Percentiles rank a stretch among this genome's conserved stretches.
These are phyloP conservation scores for Acromyrmex charruanus DNA, from an alignment of 1,140 invertebrate genomes.

Conservation along the genomic window DNA sequence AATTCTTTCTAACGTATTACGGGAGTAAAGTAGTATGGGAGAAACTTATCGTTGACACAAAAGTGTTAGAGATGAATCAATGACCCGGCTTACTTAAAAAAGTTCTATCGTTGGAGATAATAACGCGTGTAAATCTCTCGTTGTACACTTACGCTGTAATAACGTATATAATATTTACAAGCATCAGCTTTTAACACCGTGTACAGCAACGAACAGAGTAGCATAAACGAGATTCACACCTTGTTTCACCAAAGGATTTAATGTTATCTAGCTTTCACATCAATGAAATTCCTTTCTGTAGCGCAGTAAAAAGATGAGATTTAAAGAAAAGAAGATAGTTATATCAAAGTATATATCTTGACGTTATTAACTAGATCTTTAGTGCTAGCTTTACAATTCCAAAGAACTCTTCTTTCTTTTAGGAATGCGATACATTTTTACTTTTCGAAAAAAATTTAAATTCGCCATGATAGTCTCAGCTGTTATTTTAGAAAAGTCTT, in stretches of 20 bases:
- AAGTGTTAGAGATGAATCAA: background rate
- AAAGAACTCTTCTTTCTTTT: background rate
- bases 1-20: background rate
- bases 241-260: background rate
- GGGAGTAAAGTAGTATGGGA: background rate
- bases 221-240: constrained; percentile 9
- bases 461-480: background rate
- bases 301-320: background rate
- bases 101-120: constrained; percentile 16
- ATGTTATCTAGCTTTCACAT: constrained; percentile 8
- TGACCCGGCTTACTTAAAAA: background rate
- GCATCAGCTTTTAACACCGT: constrained; percentile 42
- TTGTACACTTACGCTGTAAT: constrained; percentile 28
- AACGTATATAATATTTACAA: constrained; percentile 42
- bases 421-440: background rate
- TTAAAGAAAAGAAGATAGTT: background rate
- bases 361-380: background rate
- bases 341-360: background rate
- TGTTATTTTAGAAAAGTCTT: background rate
- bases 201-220: constrained; percentile 12
- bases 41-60: constrained; percentile 5
- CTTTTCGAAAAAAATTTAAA: background rate
- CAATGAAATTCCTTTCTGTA: background rate
- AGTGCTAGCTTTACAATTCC: background rate
- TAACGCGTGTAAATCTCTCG: constrained; percentile 32